phyloP scores from a whole-genome alignment of 1,140 invertebrate species.

The Trypoxylus dichotomus region DNA sequence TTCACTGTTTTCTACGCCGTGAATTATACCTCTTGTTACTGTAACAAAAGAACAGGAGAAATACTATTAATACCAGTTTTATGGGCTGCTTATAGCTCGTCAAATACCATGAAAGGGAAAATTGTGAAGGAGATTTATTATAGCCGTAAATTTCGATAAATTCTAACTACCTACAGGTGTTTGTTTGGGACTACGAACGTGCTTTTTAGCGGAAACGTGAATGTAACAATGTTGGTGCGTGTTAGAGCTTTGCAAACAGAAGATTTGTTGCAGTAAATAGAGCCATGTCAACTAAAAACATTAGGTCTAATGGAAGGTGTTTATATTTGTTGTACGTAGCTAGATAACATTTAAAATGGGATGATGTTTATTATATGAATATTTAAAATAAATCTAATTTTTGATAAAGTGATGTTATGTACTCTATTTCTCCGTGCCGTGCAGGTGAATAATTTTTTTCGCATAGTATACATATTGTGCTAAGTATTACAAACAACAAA shows the following conservation, averaged over 20 bases:
- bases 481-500: no score
- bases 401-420: no score
- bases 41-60: slow-evolving; percentile 44
- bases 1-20: slow-evolving; percentile 63
- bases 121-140: slow-evolving; percentile 8
- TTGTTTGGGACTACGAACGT: slow-evolving; percentile 11
- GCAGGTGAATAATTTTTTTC: no score
- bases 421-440: no score
- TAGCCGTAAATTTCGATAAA: slow-evolving; percentile 22
- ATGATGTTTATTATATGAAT: no score
- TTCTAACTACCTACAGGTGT: slow-evolving; percentile 23
- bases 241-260: neutral
- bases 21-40: slow-evolving; percentile 70
- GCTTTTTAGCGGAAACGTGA: slow-evolving; percentile 4
- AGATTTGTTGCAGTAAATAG: neutral
- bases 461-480: no score
- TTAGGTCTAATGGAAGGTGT: no score
- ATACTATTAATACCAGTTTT: slow-evolving; percentile 24
- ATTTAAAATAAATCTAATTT: no score
- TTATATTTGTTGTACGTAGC: no score
- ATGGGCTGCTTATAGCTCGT: neutral
- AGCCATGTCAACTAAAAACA: no score
- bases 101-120: slow-evolving; percentile 1
- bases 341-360: no score
- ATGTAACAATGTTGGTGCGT: slow-evolving; percentile 7